Evolutionary conservation across 1,140 invertebrate genomes (phyloP), one percentile per base, ranked within the genome.

Genomic region (Megathymus violae): DNA sequence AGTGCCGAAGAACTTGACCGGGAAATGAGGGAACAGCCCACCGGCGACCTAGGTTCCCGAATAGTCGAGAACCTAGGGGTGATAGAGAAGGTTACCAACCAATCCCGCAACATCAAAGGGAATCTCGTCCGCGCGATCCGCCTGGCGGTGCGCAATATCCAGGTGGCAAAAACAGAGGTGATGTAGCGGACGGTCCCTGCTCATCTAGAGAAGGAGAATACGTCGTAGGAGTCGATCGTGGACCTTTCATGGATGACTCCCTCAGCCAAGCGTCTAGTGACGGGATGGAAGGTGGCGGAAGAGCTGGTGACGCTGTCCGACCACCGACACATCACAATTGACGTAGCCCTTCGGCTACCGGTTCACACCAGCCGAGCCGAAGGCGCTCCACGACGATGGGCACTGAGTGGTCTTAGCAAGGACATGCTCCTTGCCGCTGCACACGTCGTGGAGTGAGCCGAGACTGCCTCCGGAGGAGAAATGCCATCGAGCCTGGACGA

Each of bases 301-400:
- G 70, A 76, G 0, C 36, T 69, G 31, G 71, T 64, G 5, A 77
- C 78, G 0, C 63, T 71, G 0, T 83, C 79, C 3, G 78, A 86
- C 40, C 76, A 84, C 34, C 71, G 71, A 11, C 72, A 78, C 47
- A 81, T 86, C 10, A 31, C 14, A 0, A 40, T 72, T 1, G 46
- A 62, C 1, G 41, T 69, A 0, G 6, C 14, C 0, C 15, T 52
- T n/a, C 13, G 6, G 0, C 11, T 9, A 11, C 41, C 48, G 0
- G 13, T 4, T 46, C 1, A 0, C 0, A 41, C 6, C 22, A 16
- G 22, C 60, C 48, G 27, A n/a, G 10, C 4, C 3, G 10, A 15
- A 9, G n/a, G 7, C 5, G 22, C 5, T 5, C 61, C 17, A 15
- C 61, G 41, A n/a, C 64, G 64, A 11, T 66, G 56, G 64, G 15